Base-by-base conservation (phyloP, 1,140 invertebrate genomes). In the Notospermus geniculatus region DNA sequence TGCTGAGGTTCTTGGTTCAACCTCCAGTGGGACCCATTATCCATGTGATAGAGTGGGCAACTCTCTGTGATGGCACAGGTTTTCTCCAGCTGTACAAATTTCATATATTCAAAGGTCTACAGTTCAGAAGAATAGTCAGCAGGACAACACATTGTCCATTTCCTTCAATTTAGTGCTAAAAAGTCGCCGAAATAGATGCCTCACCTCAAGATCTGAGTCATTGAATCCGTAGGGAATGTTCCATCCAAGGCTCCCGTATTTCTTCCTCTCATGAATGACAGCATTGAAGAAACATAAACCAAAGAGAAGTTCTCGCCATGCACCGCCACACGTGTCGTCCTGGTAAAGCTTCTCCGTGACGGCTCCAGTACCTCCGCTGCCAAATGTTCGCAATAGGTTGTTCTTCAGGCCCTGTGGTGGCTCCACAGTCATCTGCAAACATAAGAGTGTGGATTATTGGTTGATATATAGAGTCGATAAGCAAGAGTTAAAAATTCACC, bases 161-260 rank as follows among this genome's bases (percentile, higher is more conserved):
- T 19, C 19, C 19, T 43, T 19, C 11, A 43, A 43, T 43, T 13
- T 43, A 13, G 39, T 19, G 39, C 11, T 13, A n/a, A 7, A 7
- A 50, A 7, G 4, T 50, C 4, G 4, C 46, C 4, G 46, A 29
- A 23, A 41, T 0, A 5, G 15, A 65, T n/a, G 29, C 28, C 56
- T 62, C 62, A 79, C 78, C 69, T 78, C 75, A 22, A 80, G 61
- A 76, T 94, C 91, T 71, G 88, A 91, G 65, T 92, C 89, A 79
- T 89, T 93, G 70, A 94, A 94, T 75, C 93, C 91, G 71, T 94
- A 94, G 1, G 87, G 64, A 45, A 93, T 92, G 74, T 93, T 93
- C 91, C 91, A 94, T 0, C 91, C 91, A 0, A 93, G 80, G 0
- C 90, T 87, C 0, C 91, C 91, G 75, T 93, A 94, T 73, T 93